Base-by-base conservation (phyloP, 2,113 vertebrate genomes). In the Proterorhinus semilunaris region DNA sequence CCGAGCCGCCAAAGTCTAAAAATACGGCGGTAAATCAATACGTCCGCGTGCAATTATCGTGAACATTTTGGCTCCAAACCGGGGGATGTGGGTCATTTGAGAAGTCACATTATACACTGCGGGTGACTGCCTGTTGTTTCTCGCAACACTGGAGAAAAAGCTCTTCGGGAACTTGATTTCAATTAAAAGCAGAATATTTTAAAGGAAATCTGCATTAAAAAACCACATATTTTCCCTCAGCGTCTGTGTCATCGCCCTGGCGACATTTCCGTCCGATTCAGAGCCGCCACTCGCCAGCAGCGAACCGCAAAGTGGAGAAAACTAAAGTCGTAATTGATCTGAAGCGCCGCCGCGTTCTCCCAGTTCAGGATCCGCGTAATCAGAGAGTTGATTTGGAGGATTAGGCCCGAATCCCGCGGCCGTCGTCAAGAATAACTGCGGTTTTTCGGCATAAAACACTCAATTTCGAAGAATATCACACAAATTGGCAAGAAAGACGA, bases 371-470 rank as follows among this genome's bases (percentile, higher is more conserved):
- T 71, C 80, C 76, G n/a, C 81, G 89, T 84, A 89, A 90, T 70
- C 64, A 59, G 82, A 87, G 82, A 72, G 73, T 55, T 85, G 82
- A 82, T 87, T 78, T 17, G 47, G 52, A 69, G 85, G 81, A 86
- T 90, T 84, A 83, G 49, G 2, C 49, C 69, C 82, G 74, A 86
- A 55, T 83, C 80, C 71, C 87, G 79, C 16, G 72, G 17, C 45
- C 47, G 82, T 66, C 81, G 74, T 86, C 86, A 85, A 80, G 83
- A 90, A 88, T 84, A 85, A 83, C 83, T 72, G 75, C 61, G 83
- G 80, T 69, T 73, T 82, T 16, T 12, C 12, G 61, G 74, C 62
- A 73, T 70, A 82, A 82, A 83, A 82, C 78, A 71, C 51, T 76
- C n/a, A 74, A 66, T 80, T 80, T 80, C 47, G 45, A 58, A 57